These are phyloP conservation scores for Ficedula albicollis DNA, from an alignment of 2,797 vertebrate species.

Conservation along the genomic window DNA sequence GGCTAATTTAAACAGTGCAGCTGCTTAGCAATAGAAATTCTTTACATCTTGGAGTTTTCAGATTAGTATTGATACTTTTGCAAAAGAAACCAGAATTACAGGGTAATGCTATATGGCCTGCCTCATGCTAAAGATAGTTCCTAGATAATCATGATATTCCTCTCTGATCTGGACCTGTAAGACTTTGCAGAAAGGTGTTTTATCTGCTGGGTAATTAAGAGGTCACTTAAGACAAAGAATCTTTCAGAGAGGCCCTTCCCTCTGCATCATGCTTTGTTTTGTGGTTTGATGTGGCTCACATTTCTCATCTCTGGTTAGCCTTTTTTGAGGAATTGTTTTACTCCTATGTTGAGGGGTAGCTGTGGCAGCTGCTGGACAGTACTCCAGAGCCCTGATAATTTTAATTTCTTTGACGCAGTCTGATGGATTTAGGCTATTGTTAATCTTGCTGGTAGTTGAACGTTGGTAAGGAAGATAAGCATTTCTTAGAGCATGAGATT, in stretches of 20 bases:
- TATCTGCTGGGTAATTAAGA: not conserved
- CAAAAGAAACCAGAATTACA: not conserved
- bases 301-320: not conserved
- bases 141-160: not conserved
- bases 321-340: not conserved
- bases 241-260: not conserved
- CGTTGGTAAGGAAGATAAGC: not conserved
- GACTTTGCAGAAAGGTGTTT: not conserved
- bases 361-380: fast-evolving
- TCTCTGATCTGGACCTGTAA: not conserved
- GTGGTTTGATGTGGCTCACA: fast-evolving
- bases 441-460: not conserved
- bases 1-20: constrained; percentile 57
- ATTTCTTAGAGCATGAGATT: constrained; percentile 4
- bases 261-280: not conserved
- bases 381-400: not conserved
- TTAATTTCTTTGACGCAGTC: not conserved
- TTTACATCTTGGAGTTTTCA: constrained; percentile 5
- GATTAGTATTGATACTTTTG: constrained; percentile 3
- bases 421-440: not conserved
- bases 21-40: constrained; percentile 36
- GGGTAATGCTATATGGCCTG: not conserved
- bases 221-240: not conserved
- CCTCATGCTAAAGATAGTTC: not conserved
- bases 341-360: not conserved